Base-by-base conservation (phyloP, 1,140 invertebrate species). In the Metaphire vulgaris region DNA sequence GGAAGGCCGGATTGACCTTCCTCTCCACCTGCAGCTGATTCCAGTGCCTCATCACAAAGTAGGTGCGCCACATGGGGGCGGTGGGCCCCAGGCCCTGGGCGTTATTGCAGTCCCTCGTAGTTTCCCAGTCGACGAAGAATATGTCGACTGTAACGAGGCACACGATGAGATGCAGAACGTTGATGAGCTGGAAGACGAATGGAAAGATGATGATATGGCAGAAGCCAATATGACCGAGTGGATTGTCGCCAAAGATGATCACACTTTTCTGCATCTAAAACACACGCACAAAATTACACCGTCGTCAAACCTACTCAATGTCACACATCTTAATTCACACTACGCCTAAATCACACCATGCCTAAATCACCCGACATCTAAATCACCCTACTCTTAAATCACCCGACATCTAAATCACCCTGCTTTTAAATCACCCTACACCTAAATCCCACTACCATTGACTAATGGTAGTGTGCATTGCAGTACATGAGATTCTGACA, bases 41-140 rank as follows among this genome's bases (percentile, higher is more conserved):
- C 93, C 93, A 96, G 84, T 94, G 92, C 82, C 94, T 95, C 2
- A 92, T 93, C 1, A 94, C 89, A 81, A 94, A 92, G 81, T 93
- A 93, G 33, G 91, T 92, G 80, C 94, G 87, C 93, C 92, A 94
- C 80, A 91, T 89, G 81, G 91, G 90, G 66, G 94, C 88, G 34
- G 83, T 79, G 26, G 64, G 15, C 15, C n/a, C 30, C 15, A 66
- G 73, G 28, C 70, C 67, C 1, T 34, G 28, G 16, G 34, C 26
- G 1, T 74, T 33, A 28, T 69, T 56, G 33, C 30, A 26, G 16
- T 75, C 77, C 31, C 32, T 86, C 0, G 93, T 91, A 76, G 91
- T 88, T 85, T 96, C 94, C 93, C 94, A 96, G 80, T 96, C 94
- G 76, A 96, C 89, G 75, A 95, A 90, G 83, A 96, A 94, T 67